phyloP scores from a whole-genome alignment of 2,888 invertebrate genomes.

The Stenoptilia bipunctidactyla region DNA sequence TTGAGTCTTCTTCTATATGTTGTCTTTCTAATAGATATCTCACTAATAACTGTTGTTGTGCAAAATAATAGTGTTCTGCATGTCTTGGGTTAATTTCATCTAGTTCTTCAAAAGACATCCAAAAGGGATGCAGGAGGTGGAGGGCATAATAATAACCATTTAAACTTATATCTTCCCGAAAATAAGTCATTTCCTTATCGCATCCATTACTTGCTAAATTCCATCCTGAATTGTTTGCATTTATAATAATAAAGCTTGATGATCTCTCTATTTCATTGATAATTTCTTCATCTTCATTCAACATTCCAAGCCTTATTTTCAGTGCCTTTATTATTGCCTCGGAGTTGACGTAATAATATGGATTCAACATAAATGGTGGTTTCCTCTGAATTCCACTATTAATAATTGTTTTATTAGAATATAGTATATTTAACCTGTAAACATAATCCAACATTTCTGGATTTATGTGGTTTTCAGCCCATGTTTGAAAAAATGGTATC shows the following conservation, averaged over 20 bases:
- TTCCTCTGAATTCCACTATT: slow-evolving; percentile 17
- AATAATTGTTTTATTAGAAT: slow-evolving; percentile 28
- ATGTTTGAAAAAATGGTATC: slow-evolving; percentile 34
- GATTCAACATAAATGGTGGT: slow-evolving; percentile 62
- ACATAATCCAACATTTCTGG: slow-evolving; percentile 61
- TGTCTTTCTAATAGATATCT: slow-evolving; percentile 44
- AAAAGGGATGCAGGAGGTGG: slow-evolving; percentile 70
- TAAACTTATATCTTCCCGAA: slow-evolving; percentile 74
- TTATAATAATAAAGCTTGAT: slow-evolving; percentile 31
- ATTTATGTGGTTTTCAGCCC: slow-evolving; percentile 53
- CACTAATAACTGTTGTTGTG: slow-evolving; percentile 45
- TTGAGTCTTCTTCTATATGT: slow-evolving; percentile 25
- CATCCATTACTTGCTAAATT: slow-evolving; percentile 53
- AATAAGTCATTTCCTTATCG: slow-evolving; percentile 71
- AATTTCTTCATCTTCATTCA: slow-evolving; percentile 24
- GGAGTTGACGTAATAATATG: slow-evolving; percentile 46
- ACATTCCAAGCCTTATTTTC: slow-evolving; percentile 29
- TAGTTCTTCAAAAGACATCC: slow-evolving; percentile 64
- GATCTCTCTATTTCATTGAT: slow-evolving; percentile 30
- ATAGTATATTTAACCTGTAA: slow-evolving; percentile 45
- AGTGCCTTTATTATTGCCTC: slow-evolving; percentile 48
- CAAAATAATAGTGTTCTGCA: slow-evolving; percentile 47
- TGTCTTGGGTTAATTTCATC: slow-evolving; percentile 38
- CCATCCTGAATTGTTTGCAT: slow-evolving; percentile 62
- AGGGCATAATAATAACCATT: slow-evolving; percentile 72